Evolutionary conservation across 2,888 invertebrate genomes (phyloP).

Genomic region (Polydrusus cervinus): DNA sequence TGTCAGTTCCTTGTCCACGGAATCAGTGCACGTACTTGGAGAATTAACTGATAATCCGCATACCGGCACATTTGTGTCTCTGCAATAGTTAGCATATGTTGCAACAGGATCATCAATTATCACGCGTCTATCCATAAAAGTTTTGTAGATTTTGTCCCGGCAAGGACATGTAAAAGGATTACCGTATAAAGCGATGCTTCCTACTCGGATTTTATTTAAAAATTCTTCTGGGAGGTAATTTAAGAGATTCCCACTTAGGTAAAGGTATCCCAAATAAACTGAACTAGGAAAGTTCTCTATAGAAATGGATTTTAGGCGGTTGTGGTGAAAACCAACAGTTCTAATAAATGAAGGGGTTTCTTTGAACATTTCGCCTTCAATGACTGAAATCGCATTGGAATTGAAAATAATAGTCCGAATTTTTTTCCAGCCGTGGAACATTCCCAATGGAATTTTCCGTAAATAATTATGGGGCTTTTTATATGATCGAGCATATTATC

Average conservation of each 20-base stretch:
- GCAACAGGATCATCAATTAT: not conserved
- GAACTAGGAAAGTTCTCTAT: not conserved
- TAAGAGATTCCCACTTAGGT: slow-evolving; percentile 1
- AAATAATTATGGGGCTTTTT: not conserved
- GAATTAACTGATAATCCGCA: not conserved
- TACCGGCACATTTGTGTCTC: not conserved
- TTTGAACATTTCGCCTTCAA: slow-evolving; percentile 15
- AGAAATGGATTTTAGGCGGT: not conserved
- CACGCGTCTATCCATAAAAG: not conserved
- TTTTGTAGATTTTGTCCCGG: not conserved
- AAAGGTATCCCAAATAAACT: not conserved
- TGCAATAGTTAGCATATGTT: not conserved
- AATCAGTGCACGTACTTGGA: not conserved
- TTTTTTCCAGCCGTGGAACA: slow-evolving; percentile 5
- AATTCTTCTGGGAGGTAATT: not conserved
- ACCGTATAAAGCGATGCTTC: not conserved
- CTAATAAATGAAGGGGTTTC: not conserved
- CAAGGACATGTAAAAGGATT: not conserved
- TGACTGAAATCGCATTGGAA: not conserved
- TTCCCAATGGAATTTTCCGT: not conserved
- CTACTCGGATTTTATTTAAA: not conserved
- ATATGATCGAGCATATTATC: not conserved
- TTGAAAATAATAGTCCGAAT: not conserved
- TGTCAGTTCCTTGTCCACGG: not conserved
- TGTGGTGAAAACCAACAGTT: not conserved